phyloP scores from a whole-genome alignment of 2,888 invertebrate genomes.

The Leucozona laternaria region DNA sequence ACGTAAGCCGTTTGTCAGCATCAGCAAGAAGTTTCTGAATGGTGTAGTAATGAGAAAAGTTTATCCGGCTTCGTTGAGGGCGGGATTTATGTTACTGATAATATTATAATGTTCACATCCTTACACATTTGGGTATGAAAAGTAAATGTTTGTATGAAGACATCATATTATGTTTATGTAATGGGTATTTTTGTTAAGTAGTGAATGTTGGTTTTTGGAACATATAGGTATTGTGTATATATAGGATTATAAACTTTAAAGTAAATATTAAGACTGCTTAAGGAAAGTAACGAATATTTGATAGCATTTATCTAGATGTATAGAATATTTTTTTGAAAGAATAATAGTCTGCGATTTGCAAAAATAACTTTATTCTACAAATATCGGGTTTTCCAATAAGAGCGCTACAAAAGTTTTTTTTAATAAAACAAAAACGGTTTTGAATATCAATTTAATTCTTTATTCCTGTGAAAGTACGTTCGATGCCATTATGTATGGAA shows the following conservation, averaged over 20 bases:
- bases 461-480: no score
- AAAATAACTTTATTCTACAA: no score
- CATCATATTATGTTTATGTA: neutral
- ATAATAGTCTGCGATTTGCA: no score
- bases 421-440: no score
- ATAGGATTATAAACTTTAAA: neutral
- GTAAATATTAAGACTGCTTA: neutral
- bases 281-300: neutral
- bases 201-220: slow-evolving; percentile 4
- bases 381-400: no score
- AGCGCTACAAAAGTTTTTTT: no score
- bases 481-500: no score
- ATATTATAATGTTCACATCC: slow-evolving; percentile 28
- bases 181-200: slow-evolving; percentile 4
- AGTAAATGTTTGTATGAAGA: slow-evolving; percentile 5
- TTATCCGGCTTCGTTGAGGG: slow-evolving; percentile 26
- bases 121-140: neutral
- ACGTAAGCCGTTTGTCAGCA: neutral
- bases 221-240: neutral
- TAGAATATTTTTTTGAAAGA: no score
- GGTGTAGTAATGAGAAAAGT: slow-evolving; percentile 60
- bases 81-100: slow-evolving; percentile 34
- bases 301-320: neutral
- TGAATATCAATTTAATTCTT: no score
- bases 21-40: slow-evolving; percentile 49